Evolutionary conservation across 2,113 vertebrate species (phyloP).

Genomic region (Eonycteris spelaea): DNA sequence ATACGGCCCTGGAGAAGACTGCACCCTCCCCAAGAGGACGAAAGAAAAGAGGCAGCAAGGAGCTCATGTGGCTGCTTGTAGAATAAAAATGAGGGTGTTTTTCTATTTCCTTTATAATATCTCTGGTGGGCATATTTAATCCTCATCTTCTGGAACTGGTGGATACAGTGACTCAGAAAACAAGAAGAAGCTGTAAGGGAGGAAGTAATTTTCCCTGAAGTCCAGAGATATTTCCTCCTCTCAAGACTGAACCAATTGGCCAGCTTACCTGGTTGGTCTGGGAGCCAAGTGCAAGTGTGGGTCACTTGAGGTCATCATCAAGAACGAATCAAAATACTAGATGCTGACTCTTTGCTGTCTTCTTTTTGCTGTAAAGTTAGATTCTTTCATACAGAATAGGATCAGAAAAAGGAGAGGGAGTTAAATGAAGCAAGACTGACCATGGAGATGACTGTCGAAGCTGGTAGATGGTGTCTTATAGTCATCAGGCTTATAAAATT

Average conservation of each 20-base stretch:
- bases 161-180: background rate
- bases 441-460: background rate
- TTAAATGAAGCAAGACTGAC: background rate
- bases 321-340: background rate
- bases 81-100: background rate
- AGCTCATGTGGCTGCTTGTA: background rate
- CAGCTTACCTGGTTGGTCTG: background rate
- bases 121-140: background rate
- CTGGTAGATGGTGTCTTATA: background rate
- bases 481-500: background rate
- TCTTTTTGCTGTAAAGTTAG: background rate
- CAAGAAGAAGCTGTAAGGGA: background rate
- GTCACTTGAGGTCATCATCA: background rate
- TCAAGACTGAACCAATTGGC: background rate
- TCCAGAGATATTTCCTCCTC: background rate
- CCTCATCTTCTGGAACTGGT: background rate
- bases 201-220: background rate
- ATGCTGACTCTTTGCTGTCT: background rate
- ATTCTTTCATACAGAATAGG: background rate
- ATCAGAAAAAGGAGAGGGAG: background rate
- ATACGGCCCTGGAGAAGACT: background rate
- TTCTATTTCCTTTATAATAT: background rate
- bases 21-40: background rate
- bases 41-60: background rate
- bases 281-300: background rate